Percentiles rank a stretch among this genome's conserved stretches.
phyloP scores from a whole-genome alignment of 2,797 vertebrate genomes.

The Buphagus erythrorhynchus region DNA sequence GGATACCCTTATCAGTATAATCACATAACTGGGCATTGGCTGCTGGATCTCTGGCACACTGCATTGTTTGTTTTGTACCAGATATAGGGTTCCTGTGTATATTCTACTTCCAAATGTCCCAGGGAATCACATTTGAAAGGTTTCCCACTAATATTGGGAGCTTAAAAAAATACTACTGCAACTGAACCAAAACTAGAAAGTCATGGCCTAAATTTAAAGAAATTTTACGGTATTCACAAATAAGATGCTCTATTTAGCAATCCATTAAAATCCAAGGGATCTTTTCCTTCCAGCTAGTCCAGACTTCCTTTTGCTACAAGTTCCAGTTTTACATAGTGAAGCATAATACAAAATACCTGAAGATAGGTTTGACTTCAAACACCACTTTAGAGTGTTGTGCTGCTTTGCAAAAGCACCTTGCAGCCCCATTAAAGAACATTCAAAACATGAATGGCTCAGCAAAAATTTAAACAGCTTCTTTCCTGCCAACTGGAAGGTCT shows the following conservation, averaged over 20 bases:
- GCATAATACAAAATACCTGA: not conserved
- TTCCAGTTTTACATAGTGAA: not conserved
- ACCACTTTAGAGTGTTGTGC: not conserved
- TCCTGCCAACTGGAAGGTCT: not conserved
- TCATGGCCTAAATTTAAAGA: not conserved
- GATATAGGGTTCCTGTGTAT: not conserved
- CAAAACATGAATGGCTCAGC: not conserved
- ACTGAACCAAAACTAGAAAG: not conserved
- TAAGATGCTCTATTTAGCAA: not conserved
- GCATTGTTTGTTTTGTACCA: not conserved
- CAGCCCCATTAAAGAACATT: not conserved
- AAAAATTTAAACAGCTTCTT: not conserved
- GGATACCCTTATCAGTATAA: not conserved
- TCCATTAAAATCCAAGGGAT: not conserved
- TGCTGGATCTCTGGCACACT: not conserved
- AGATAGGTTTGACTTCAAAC: not conserved
- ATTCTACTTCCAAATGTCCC: not conserved
- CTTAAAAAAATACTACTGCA: not conserved
- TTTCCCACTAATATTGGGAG: not conserved
- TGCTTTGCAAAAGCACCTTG: not conserved
- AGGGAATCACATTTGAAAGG: not conserved
- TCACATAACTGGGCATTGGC: not conserved
- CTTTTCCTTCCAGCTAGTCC: not conserved
- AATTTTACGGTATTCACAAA: not conserved
- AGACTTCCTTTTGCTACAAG: not conserved